Base-by-base conservation (phyloP, 2,797 vertebrate species). In the Pangasius krempfi region DNA sequence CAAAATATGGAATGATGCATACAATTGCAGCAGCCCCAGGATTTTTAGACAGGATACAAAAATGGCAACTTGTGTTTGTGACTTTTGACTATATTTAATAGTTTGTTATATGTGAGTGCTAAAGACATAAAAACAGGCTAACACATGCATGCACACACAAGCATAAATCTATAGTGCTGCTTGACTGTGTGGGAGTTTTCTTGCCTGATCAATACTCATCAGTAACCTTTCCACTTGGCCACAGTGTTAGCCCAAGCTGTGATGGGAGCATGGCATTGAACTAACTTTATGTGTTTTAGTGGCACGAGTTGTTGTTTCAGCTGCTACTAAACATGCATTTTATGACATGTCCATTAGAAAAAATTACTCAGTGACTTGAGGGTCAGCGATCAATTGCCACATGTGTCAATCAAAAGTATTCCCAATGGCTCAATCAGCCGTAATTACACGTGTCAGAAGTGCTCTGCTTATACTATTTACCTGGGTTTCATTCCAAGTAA, bases 201-300 rank as follows among this genome's bases (percentile, higher is more conserved):
- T 88, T 89, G 47, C 75, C 50, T 92, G 93, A 95, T 96, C 96
- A 94, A 96, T 96, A 96, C 93, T 95, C 94, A 96, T 96, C 95
- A 96, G 92, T 95, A 94, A 96, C 94, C 93, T 94, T 91, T 93
- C 92, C 91, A 92, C 92, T 94, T 92, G 92, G 89, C 91, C 88
- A 89, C 93, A 92, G 94, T 92, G 93, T 93, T 92, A 94, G 92
- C 86, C 85, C 86, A 91, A 93, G 92, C 88, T 92, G 89, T 91
- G 92, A 93, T 91, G 92, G 93, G 92, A 91, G 91, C 88, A 93
- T 78, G 90, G 89, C 91, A 86, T 84, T 9, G 79, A 82, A 44
- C 22, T 47, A 14, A 82, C 22, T n/a, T 81, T 12, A 33, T 25
- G 58, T 66, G 30, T 30, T 52, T 79, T 33, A 64, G 58, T 22